These are phyloP conservation scores for Drymonia ruficornis DNA, from an alignment of 2,888 invertebrate species.

Conservation along the genomic window DNA sequence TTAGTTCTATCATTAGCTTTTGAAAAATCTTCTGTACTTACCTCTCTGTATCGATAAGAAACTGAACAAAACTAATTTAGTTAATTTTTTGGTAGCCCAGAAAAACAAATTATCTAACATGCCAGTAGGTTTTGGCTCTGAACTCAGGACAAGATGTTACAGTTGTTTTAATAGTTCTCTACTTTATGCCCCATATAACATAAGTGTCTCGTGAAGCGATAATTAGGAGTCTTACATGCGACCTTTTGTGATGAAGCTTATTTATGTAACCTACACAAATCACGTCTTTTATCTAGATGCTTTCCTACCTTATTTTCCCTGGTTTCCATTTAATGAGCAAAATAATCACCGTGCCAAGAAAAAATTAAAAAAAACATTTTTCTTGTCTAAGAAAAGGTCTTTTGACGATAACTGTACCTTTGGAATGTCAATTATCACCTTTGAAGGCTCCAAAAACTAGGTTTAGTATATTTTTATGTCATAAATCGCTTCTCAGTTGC, in stretches of 20 bases:
- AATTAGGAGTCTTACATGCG: slow-evolving; percentile 43
- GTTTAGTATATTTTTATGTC: background rate
- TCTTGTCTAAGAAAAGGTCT: background rate
- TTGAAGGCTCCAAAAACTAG: slow-evolving; percentile 6
- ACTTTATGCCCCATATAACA: slow-evolving; percentile 53
- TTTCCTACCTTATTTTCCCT: slow-evolving; percentile 16
- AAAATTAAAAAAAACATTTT: background rate
- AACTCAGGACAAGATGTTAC: slow-evolving; percentile 30
- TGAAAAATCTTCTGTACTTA: slow-evolving; percentile 13
- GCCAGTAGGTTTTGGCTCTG: slow-evolving; percentile 30
- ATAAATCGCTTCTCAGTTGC: background rate
- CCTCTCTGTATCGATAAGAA: slow-evolving; percentile 29
- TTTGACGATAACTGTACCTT: background rate
- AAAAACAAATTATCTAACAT: slow-evolving; percentile 1
- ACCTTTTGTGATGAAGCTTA: slow-evolving; percentile 36
- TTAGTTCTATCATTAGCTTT: slow-evolving; percentile 22
- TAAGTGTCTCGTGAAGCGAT: slow-evolving; percentile 55
- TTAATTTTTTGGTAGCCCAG: background rate
- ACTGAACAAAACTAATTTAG: slow-evolving; percentile 19
- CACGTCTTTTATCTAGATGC: slow-evolving; percentile 22
- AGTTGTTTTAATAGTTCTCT: slow-evolving; percentile 43
- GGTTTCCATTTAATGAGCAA: slow-evolving; percentile 17
- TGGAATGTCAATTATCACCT: background rate
- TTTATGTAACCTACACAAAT: slow-evolving; percentile 29
- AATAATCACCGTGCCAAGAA: background rate